These are phyloP conservation scores for Dryocosmus kuriphilus DNA, from an alignment of 2,888 invertebrate species.

Conservation along the genomic window DNA sequence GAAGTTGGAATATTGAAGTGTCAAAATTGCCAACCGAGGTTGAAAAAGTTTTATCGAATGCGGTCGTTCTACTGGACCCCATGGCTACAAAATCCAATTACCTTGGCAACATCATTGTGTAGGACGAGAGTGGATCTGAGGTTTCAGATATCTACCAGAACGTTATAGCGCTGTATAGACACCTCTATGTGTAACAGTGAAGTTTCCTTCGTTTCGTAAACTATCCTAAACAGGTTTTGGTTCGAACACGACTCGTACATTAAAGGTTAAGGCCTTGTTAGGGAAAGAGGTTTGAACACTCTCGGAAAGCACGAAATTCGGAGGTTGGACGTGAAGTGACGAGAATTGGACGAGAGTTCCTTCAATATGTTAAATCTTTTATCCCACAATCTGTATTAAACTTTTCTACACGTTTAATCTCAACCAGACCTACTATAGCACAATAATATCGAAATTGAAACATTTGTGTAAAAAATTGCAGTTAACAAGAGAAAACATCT, in stretches of 20 bases:
- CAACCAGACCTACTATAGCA: no score
- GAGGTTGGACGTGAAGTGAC: slow-evolving; percentile 4
- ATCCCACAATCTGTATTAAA: not conserved
- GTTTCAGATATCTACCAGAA: slow-evolving; percentile 40
- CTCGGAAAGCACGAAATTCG: slow-evolving; percentile 28
- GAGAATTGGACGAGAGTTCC: not conserved
- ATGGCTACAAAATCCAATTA: slow-evolving; percentile 65
- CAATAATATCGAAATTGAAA: no score
- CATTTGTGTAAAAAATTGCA: no score
- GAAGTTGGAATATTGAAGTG: slow-evolving; percentile 42
- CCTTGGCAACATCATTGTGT: slow-evolving; percentile 61
- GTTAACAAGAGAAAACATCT: no score
- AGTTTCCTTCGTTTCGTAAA: slow-evolving; percentile 59
- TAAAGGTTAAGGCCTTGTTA: slow-evolving; percentile 64
- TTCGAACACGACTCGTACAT: slow-evolving; percentile 72
- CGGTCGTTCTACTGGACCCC: slow-evolving; percentile 59
- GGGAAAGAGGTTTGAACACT: slow-evolving; percentile 45
- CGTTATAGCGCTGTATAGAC: slow-evolving; percentile 48
- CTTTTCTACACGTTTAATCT: not conserved
- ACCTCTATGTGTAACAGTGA: slow-evolving; percentile 43
- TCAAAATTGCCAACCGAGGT: slow-evolving; percentile 49
- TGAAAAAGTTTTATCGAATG: slow-evolving; percentile 68
- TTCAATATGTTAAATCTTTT: not conserved
- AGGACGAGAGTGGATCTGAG: slow-evolving; percentile 44
- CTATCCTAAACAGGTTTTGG: slow-evolving; percentile 69